Evolutionary conservation across 2,797 vertebrate genomes (phyloP).

Genomic region (Ctenochaetus hawaiiensis): DNA sequence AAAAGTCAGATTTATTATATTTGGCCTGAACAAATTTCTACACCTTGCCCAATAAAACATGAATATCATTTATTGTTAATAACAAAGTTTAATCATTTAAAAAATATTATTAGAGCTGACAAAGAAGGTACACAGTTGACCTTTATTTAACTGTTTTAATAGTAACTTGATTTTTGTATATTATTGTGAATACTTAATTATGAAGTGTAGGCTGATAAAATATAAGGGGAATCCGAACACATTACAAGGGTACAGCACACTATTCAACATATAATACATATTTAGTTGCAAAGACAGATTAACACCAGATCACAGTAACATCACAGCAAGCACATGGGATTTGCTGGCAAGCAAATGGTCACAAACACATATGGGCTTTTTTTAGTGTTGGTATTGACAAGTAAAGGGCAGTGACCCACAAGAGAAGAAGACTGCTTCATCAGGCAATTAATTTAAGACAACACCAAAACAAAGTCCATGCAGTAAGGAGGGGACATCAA

Average conservation of each 20-base stretch:
- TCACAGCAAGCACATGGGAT: conserved; percentile 54
- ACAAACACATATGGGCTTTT: conserved; percentile 48
- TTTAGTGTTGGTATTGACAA: conserved; percentile 30
- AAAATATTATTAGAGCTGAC: neutral
- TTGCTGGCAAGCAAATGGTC: conserved; percentile 58
- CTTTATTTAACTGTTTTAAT: conserved; percentile 6
- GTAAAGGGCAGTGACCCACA: conserved; percentile 11
- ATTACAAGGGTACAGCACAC: neutral
- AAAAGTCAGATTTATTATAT: conserved; percentile 19
- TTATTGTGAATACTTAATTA: neutral
- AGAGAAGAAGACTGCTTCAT: conserved; percentile 29
- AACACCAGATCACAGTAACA: conserved; percentile 54
- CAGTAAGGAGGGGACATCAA: conserved; percentile 40
- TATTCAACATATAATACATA: conserved; percentile 22
- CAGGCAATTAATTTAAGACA: conserved; percentile 44
- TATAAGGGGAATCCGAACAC: neutral
- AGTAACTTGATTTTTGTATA: neutral
- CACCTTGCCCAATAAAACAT: neutral
- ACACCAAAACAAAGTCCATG: conserved; percentile 65
- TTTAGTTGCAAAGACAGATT: conserved; percentile 28
- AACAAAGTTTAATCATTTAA: neutral
- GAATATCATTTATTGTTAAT: neutral
- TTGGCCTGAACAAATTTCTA: neutral
- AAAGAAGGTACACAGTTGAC: conserved; percentile 7
- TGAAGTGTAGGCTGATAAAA: neutral